Conservation (phyloP, 2,113 vertebrate species). For the Catharus minimus region DNA sequence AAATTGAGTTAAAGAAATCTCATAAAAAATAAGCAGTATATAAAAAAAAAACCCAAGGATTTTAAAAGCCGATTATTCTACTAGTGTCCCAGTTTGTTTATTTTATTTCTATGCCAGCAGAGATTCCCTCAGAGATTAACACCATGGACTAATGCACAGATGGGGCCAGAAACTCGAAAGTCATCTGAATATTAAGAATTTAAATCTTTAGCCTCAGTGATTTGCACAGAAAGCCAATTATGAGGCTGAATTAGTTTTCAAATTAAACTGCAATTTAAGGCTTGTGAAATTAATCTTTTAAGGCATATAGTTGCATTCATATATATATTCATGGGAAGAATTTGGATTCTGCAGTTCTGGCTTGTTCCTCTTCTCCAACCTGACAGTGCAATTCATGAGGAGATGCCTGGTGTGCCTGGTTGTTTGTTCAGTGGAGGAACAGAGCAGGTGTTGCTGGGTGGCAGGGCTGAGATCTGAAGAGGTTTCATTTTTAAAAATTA, state of each 20-base stretch:
- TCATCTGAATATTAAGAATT: slow-evolving; percentile 91
- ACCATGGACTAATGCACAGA: slow-evolving; percentile 72
- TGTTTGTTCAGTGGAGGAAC: background rate
- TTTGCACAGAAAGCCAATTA: slow-evolving; percentile 97
- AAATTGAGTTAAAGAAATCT: slow-evolving; percentile 61
- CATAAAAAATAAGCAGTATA: slow-evolving; percentile 61
- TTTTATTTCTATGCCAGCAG: slow-evolving; percentile 65
- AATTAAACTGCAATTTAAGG: slow-evolving; percentile 94
- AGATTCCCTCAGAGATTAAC: slow-evolving; percentile 74
- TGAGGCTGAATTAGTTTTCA: slow-evolving; percentile 95
- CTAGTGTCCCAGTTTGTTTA: slow-evolving; percentile 70
- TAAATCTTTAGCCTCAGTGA: slow-evolving; percentile 93
- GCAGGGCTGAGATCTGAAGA: background rate
- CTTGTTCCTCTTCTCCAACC: background rate
- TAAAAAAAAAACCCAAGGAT: background rate
- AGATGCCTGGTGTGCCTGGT: background rate
- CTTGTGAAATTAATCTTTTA: slow-evolving; percentile 92
- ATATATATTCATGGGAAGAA: slow-evolving; percentile 71
- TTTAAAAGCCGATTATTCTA: slow-evolving; percentile 61
- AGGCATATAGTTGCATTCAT: slow-evolving; percentile 74
- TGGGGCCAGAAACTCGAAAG: slow-evolving; percentile 80
- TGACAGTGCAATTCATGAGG: background rate
- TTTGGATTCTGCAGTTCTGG: slow-evolving; percentile 44
- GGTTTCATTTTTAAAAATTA: background rate
- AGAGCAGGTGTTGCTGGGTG: background rate